Evolutionary conservation across 2,888 invertebrate genomes (phyloP).

Genomic region (Empis livida): DNA sequence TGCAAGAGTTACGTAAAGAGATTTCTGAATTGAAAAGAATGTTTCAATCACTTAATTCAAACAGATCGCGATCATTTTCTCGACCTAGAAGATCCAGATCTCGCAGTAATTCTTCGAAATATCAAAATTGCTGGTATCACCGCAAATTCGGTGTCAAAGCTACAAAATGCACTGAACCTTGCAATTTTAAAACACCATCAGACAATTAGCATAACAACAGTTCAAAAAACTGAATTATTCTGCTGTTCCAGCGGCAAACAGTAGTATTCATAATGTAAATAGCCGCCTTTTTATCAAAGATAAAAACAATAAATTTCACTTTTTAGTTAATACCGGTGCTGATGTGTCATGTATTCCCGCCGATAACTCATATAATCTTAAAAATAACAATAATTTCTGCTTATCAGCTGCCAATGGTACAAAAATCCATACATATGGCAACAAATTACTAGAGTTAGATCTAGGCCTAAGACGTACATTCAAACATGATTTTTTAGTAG

Average conservation of each 20-base stretch:
- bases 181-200: not conserved
- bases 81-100: no score
- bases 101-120: not conserved
- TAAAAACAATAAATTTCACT: not conserved
- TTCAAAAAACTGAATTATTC: slow-evolving; percentile 2
- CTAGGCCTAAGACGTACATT: slow-evolving; percentile 3
- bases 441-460: not conserved
- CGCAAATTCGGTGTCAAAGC: not conserved
- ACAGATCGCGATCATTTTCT: no score
- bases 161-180: not conserved
- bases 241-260: slow-evolving; percentile 6
- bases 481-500: slow-evolving; percentile 1
- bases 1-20: no score
- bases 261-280: not conserved
- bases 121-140: not conserved
- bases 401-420: slow-evolving; percentile 4
- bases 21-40: no score
- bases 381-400: not conserved
- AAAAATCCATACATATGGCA: not conserved
- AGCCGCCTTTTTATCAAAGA: slow-evolving; percentile 5
- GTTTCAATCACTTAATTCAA: no score
- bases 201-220: not conserved
- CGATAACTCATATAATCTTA: no score
- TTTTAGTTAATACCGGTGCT: slow-evolving; percentile 1
- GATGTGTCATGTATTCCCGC: not conserved